Conservation (phyloP, 2,113 vertebrate genomes). For the Hydrolagus affinis region DNA sequence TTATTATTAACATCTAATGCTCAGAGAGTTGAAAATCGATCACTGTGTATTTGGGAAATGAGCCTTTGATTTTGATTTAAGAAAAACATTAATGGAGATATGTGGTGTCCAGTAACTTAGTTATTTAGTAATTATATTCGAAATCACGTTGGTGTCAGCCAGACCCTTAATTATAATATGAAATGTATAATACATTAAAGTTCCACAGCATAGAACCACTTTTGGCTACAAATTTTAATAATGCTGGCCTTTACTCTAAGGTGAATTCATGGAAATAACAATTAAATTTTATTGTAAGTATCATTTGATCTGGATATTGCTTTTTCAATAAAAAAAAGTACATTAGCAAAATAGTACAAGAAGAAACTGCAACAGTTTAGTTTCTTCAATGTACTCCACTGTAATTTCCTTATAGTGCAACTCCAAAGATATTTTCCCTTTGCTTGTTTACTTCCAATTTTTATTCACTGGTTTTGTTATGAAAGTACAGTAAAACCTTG, state of each 20-base stretch:
- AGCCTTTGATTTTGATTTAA: not conserved
- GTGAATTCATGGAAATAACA: constrained; percentile 10
- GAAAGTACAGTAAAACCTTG: too few species aligned
- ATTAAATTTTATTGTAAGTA: not conserved
- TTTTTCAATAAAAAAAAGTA: not conserved
- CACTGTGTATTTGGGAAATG: too few species aligned
- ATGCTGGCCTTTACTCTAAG: not conserved
- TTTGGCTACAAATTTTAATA: not conserved
- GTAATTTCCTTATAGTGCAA: too few species aligned
- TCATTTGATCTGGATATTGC: not conserved
- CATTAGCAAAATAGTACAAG: not conserved
- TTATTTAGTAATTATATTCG: not conserved
- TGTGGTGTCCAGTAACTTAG: not conserved
- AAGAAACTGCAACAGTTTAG: not conserved
- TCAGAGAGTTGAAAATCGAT: not conserved
- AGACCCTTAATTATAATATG: not conserved
- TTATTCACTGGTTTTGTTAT: too few species aligned
- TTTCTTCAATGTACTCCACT: not conserved
- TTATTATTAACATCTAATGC: not conserved
- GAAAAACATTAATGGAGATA: not conserved
- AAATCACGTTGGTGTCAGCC: not conserved
- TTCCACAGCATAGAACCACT: not conserved
- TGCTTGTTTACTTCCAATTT: too few species aligned
- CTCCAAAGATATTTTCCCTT: too few species aligned
- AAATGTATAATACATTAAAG: not conserved